Percentiles rank a stretch among this genome's conserved stretches.
Evolutionary conservation across 2,113 vertebrate genomes (phyloP).

Genomic region (Lasiurus borealis): DNA sequence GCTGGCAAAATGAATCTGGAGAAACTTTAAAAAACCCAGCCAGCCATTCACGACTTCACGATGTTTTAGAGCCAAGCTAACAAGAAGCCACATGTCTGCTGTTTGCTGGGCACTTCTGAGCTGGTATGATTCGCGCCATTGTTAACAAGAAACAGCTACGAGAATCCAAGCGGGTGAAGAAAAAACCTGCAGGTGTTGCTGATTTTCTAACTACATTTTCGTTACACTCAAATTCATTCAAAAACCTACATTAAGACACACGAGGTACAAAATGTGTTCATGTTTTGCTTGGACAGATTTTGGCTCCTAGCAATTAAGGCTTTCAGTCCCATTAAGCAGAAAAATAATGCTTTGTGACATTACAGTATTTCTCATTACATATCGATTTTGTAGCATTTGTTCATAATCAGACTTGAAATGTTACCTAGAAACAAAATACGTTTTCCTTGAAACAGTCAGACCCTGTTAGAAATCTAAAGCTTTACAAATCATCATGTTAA

Average conservation of each 20-base stretch:
- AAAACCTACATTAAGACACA: slow-evolving; percentile 82
- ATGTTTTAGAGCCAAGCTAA: not conserved
- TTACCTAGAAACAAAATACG: slow-evolving; percentile 89
- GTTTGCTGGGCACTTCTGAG: not conserved
- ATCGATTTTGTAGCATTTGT: slow-evolving; percentile 87
- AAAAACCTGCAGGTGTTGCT: slow-evolving; percentile 79
- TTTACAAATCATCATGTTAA: slow-evolving; percentile 89
- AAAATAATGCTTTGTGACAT: slow-evolving; percentile 89
- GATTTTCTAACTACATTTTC: slow-evolving; percentile 80
- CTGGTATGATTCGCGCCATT: not conserved
- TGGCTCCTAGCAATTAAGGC: slow-evolving; percentile 88
- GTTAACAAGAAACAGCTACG: slow-evolving; percentile 4
- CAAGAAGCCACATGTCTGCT: rapidly evolving
- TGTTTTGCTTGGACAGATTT: slow-evolving; percentile 85
- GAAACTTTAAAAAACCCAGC: not conserved
- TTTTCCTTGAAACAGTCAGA: slow-evolving; percentile 89
- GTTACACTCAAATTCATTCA: slow-evolving; percentile 79
- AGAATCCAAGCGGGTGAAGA: slow-evolving; percentile 18
- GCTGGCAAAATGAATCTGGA: slow-evolving; percentile 28
- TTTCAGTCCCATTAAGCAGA: slow-evolving; percentile 86
- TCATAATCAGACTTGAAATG: slow-evolving; percentile 89
- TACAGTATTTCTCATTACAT: slow-evolving; percentile 90
- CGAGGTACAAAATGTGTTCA: slow-evolving; percentile 84
- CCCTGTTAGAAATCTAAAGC: slow-evolving; percentile 87
- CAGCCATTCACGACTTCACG: not conserved